Evolutionary conservation across 2,113 vertebrate genomes (phyloP), one percentile per base, ranked within the genome.

Genomic region (Eleginops maclovinus): DNA sequence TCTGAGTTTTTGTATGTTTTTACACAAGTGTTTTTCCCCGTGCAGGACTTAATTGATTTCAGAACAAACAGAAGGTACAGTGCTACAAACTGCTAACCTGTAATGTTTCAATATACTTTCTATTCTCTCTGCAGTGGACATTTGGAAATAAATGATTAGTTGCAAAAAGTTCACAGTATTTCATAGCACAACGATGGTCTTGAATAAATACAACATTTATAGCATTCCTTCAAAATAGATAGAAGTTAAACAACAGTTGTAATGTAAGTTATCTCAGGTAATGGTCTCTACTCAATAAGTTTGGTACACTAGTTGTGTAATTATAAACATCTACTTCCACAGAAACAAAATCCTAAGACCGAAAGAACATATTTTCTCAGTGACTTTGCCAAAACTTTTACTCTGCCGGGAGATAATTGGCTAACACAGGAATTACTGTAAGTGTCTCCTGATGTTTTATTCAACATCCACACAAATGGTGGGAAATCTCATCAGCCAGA

Each of bases 371-470:
- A 41, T 24, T 72, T 66, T 47, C 47, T 53, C 21, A 21, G 8
- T 17, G 10, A 44, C n/a, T 50, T 68, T 43, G 49, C 14, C 13
- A 7, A 49, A 68, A 58, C 44, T 9, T 62, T 46, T 0, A 56
- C 21, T 46, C 61, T 46, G 28, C 51, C 21, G 67, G 49, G 60
- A 75, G 41, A 16, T 53, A 26, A 22, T 59, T n/a, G n/a, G 15
- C 62, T 22, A 26, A 15, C 66, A 16, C 1, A 50, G 7, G 4
- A 1, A 36, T 77, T 63, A 71, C 73, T 50, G 24, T 60, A 75
- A 70, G 14, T n/a, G 15, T 24, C 3, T 59, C 40, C 9, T 21
- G 47, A 79, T 87, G 13, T 69, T 60, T 84, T 75, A 84, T 78
- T 82, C 11, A 82, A 28, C 31, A 61, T 31, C 8, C 26, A 58